These are phyloP conservation scores for Meloe dianella DNA, from an alignment of 2,888 invertebrate genomes.

Conservation along the genomic window DNA sequence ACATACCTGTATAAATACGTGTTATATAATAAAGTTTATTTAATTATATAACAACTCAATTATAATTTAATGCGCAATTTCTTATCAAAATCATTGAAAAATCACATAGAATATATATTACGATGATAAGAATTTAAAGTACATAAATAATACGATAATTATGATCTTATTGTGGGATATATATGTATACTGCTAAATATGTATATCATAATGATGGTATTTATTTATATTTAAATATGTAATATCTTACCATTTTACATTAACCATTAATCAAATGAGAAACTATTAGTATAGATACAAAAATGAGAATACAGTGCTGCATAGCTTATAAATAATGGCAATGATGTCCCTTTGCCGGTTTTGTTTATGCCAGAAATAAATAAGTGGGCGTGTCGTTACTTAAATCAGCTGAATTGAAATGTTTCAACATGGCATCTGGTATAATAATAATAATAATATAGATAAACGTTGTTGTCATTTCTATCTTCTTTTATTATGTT, in stretches of 20 bases:
- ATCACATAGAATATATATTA: background rate
- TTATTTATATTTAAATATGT: no score
- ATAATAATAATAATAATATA: no score
- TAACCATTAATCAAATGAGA: no score
- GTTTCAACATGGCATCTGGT: conserved; percentile 51
- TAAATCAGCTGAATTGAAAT: conserved; percentile 54
- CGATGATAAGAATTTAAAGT: conserved; percentile 3
- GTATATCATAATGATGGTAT: no score
- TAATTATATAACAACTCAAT: no score
- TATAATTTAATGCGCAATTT: background rate
- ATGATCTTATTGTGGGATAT: background rate
- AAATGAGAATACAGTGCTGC: conserved; percentile 10
- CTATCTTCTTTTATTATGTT: no score
- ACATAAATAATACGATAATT: background rate
- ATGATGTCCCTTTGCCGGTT: conserved; percentile 45
- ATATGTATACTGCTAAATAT: no score
- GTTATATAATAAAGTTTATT: background rate
- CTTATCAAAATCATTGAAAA: background rate
- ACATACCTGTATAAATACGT: no score
- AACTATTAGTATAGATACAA: no score
- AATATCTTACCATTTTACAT: no score
- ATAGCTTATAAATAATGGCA: conserved; percentile 10
- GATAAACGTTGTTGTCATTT: conserved; percentile 37
- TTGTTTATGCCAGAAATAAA: conserved; percentile 55
- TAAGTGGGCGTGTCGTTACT: conserved; percentile 54